Base-by-base conservation (phyloP, 2,888 invertebrate genomes). In the Bruchidius siliquastri region DNA sequence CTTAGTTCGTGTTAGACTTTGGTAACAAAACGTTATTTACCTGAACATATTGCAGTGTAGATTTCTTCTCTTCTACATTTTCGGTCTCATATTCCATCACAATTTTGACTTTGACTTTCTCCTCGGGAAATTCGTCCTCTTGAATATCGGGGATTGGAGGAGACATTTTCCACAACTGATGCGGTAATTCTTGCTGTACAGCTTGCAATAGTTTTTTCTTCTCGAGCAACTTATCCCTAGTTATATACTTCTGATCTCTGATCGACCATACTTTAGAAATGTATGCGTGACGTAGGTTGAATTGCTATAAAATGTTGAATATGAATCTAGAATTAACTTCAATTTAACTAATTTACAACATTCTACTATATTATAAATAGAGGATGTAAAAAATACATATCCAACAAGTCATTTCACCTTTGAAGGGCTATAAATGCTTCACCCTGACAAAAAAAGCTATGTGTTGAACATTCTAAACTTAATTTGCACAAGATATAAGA, bases 121-220 rank as follows among this genome's bases (percentile, higher is more conserved):
- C 77, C 72, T 83, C 82, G 6, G 84, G 84, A 78, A 79, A 83
- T 76, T 84, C 83, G 0, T 74, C 67, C 10, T 74, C 74, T 22
- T 81, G 76, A 22, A 76, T 74, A 8, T 78, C 75, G 2, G 80
- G 82, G 20, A 83, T 79, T 6, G 71, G 66, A 4, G 83, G 82
- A 18, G 79, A 80, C n/a, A 73, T 72, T 74, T 76, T 76, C 72
- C 77, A 74, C 22, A 80, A 70, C 4, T 72, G 26, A 22, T 75
- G 73, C 0, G 83, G 82, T 21, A 83, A 75, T 76, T 84, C 83
- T 67, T 85, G 76, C 3, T 93, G 91, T 67, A 94, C 89, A 74
- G 87, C 85, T 0, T 83, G 76, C 20, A 92, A 82, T 20, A 89
- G 78, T 6, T 81, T 78, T 18, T 81, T 79, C 10, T 85, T 71